Evolutionary conservation across 2,888 invertebrate genomes (phyloP).

Genomic region (Tridacna gigas): DNA sequence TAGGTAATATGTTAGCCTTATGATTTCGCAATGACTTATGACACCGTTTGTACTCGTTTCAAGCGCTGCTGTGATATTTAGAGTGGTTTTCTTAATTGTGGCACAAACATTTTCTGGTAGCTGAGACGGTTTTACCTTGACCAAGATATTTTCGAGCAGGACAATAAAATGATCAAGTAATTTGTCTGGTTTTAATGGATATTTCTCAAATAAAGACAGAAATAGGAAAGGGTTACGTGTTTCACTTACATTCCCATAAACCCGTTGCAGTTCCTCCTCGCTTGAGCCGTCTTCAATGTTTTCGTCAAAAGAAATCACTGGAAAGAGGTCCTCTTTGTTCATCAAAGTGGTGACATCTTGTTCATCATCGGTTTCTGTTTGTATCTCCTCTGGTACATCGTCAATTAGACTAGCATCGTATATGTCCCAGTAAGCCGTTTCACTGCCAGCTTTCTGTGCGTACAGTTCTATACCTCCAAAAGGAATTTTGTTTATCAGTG

Average conservation of each 20-base stretch:
- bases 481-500: conserved; percentile 51
- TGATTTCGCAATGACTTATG: not conserved
- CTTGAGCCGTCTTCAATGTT: no score
- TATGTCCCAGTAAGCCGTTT: conserved; percentile 48
- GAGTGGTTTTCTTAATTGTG: not conserved
- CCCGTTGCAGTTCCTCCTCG: not conserved
- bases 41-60: not conserved
- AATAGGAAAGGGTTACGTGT: not conserved
- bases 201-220: not conserved
- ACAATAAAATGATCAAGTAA: not conserved
- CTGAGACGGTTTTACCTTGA: not conserved
- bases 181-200: not conserved
- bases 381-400: conserved; percentile 25
- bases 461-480: conserved; percentile 49
- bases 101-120: not conserved
- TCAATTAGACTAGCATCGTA: conserved; percentile 42
- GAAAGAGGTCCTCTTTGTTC: not conserved
- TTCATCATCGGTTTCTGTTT: conserved; percentile 33
- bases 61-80: not conserved
- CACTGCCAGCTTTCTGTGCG: conserved; percentile 29
- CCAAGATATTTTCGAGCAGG: not conserved
- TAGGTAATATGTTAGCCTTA: not conserved
- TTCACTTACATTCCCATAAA: not conserved
- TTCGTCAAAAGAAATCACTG: not conserved
- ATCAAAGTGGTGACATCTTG: not conserved